Conservation (phyloP, 2,888 invertebrate species). For the Ichneumoninae sp. region DNA sequence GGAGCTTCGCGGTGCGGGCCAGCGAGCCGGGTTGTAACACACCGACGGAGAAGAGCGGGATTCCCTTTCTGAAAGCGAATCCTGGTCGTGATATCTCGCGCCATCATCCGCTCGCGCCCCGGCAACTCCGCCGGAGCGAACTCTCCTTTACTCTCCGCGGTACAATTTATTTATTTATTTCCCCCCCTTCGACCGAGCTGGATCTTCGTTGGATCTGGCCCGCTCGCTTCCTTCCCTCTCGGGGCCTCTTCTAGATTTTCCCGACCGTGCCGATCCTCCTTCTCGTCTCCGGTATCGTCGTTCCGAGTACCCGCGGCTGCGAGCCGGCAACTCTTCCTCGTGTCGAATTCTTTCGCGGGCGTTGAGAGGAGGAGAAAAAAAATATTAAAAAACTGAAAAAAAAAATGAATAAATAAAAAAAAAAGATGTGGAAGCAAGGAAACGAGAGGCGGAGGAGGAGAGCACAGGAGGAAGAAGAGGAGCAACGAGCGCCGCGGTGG, state of each 20-base stretch:
- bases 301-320: background rate
- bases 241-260: conserved; percentile 11
- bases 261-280: conserved; percentile 49
- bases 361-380: background rate
- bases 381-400: no score
- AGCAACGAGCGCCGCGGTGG: conserved; percentile 12
- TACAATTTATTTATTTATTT: conserved; percentile 70
- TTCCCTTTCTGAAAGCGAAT: conserved; percentile 68
- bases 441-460: background rate
- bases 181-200: conserved; percentile 9
- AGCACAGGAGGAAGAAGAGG: background rate
- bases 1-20: conserved; percentile 14
- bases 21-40: background rate
- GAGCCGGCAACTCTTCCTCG: background rate
- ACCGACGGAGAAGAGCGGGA: conserved; percentile 45
- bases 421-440: background rate
- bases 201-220: conserved; percentile 49
- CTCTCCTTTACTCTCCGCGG: conserved; percentile 24
- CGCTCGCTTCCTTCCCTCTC: conserved; percentile 39
- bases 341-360: background rate
- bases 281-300: conserved; percentile 41
- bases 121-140: conserved; percentile 3
- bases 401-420: background rate
- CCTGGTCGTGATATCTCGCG: conserved; percentile 69
- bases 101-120: conserved; percentile 65